Evolutionary conservation across 2,888 invertebrate genomes (phyloP).

Genomic region (Chrysodeixis includens): DNA sequence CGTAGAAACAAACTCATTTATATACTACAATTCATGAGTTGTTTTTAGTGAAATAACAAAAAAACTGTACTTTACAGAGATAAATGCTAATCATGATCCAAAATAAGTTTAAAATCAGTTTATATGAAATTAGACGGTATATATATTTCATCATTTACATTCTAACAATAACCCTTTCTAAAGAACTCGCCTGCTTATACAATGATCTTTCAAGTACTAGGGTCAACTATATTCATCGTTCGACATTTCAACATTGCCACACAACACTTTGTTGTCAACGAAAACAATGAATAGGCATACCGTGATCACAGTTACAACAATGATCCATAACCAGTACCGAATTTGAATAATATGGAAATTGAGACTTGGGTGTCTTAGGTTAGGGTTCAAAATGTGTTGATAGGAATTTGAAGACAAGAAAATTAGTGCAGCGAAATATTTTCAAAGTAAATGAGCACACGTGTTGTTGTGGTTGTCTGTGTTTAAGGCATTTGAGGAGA

Average conservation of each 20-base stretch:
- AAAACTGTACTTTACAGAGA: too few relatives aligned
- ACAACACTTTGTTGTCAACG: slow-evolving; percentile 50
- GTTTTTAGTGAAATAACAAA: too few relatives aligned
- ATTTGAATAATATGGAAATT: background rate
- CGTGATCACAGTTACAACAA: slow-evolving; percentile 46
- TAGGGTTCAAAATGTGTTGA: slow-evolving; percentile 29
- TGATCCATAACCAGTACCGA: slow-evolving; percentile 27
- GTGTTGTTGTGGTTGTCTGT: slow-evolving; percentile 36
- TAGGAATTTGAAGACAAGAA: slow-evolving; percentile 20
- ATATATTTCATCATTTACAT: background rate
- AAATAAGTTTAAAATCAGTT: too few relatives aligned
- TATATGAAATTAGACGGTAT: too few relatives aligned
- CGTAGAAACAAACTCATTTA: too few relatives aligned
- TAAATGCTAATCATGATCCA: too few relatives aligned
- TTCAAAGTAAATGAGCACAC: slow-evolving; percentile 50
- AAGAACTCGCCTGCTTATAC: slow-evolving; percentile 42
- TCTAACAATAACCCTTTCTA: slow-evolving; percentile 11
- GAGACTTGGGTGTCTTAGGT: background rate
- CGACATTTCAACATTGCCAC: slow-evolving; percentile 55
- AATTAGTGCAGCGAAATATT: slow-evolving; percentile 53
- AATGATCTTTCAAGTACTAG: slow-evolving; percentile 49
- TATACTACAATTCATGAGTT: too few relatives aligned
- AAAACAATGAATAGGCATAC: slow-evolving; percentile 61
- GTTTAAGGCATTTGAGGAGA: background rate
- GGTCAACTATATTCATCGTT: slow-evolving; percentile 53